Conservation (phyloP, 2,797 vertebrate species). For the Sebastes matsubarae region DNA sequence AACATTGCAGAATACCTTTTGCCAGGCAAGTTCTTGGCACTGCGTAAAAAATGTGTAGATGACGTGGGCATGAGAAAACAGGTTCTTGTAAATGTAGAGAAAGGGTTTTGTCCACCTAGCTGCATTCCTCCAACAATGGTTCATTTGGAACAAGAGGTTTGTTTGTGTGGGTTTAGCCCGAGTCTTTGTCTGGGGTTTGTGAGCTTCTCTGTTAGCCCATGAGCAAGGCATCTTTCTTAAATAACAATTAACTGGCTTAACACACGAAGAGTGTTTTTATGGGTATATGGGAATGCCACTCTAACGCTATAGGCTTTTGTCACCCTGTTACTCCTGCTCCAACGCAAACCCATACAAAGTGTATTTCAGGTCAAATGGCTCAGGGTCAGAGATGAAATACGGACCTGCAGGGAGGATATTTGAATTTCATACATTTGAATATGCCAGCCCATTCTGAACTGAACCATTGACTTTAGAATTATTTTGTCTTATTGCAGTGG, state of each 20-base stretch:
- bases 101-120: conserved; percentile 69
- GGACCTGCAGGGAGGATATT: background rate
- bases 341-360: conserved; percentile 4
- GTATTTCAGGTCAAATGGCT: conserved; percentile 14
- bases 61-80: conserved; percentile 45
- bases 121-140: conserved; percentile 69
- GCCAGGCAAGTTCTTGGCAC: conserved; percentile 33
- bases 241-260: conserved; percentile 55
- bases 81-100: conserved; percentile 55
- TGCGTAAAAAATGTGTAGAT: conserved; percentile 50
- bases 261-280: conserved; percentile 48
- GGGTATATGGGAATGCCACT: conserved; percentile 48
- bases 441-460: background rate
- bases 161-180: conserved; percentile 66
- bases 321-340: conserved; percentile 20
- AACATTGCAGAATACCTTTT: conserved; percentile 60
- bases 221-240: conserved; percentile 67
- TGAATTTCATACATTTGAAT: background rate
- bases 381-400: background rate
- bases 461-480: background rate
- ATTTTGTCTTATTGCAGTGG: background rate
- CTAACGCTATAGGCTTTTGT: conserved; percentile 36
- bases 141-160: conserved; percentile 73
- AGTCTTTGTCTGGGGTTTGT: conserved; percentile 71
- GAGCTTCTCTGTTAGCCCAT: conserved; percentile 70